Evolutionary conservation across 2,888 invertebrate genomes (phyloP), one percentile per base, ranked within the genome.

Genomic region (Erebia palarica): DNA sequence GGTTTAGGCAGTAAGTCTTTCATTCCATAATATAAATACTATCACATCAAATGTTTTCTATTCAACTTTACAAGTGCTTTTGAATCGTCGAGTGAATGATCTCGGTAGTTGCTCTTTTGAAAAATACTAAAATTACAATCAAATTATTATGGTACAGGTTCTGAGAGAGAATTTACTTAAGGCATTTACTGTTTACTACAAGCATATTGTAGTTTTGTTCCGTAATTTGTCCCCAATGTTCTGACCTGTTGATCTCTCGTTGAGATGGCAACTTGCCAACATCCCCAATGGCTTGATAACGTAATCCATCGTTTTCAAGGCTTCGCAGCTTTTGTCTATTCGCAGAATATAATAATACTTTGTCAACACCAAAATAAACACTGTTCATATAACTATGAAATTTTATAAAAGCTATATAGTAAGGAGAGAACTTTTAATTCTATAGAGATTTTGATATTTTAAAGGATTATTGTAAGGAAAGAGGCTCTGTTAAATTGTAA

Each of bases 161-260:
- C 13, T 51, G 14, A n/a, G n/a, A 51, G 5, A n/a, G 1, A 8
- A 8, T 51, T 51, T n/a, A 51, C 4, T n/a, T 16, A 4, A 53
- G 8, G 27, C 13, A 59, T 59, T 8, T 8, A 36, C 36, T 36
- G 36, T 59, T 59, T 55, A n/a, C 58, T 21, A 3, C 1, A 4
- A 5, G 61, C 44, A 44, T 49, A 36, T 36, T 36, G 49, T 49
- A 65, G 36, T 18, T 55, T 53, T 13, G 36, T 65, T 65, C 16
- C 36, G 55, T 55, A 65, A 65, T 65, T 18, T 55, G 55, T 55
- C 55, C 65, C 16, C 51, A 64, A 27, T 64, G 51, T 53, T 55
- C 42, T 65, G 65, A 65, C 65, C 65, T 65, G 65, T 65, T 65
- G 65, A 65, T 65, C 65, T 51, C 63, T 13, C 51, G 53, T 42